Evolutionary conservation across 2,113 vertebrate species (phyloP).

Genomic region (Butorides virescens): DNA sequence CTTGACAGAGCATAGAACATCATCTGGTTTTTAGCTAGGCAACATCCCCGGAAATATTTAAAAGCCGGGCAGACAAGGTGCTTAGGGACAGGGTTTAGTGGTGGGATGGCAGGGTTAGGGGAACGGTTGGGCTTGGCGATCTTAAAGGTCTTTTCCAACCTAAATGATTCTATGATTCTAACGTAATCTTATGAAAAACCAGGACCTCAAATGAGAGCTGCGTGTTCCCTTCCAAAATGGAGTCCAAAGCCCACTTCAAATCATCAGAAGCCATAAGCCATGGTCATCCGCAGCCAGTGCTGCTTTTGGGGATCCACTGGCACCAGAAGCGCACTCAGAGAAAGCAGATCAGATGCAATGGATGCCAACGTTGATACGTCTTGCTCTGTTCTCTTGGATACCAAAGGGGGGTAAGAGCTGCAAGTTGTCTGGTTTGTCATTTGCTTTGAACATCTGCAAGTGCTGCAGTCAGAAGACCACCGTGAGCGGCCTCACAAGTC

Average conservation of each 20-base stretch:
- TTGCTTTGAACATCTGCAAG: not conserved
- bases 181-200: not conserved
- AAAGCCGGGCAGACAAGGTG: too few species aligned
- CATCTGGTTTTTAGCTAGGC: not conserved
- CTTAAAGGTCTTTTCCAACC: too few species aligned
- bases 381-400: not conserved
- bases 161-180: too few species aligned
- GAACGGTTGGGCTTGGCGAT: too few species aligned
- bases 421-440: not conserved
- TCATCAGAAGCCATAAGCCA: not conserved
- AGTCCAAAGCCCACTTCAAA: too few species aligned
- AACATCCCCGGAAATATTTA: not conserved
- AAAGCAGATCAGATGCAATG: not conserved
- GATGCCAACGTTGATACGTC: not conserved
- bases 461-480: not conserved
- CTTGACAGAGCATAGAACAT: not conserved
- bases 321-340: not conserved
- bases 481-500: fast-evolving
- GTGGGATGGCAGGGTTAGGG: too few species aligned
- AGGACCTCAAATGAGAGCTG: not conserved
- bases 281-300: fast-evolving
- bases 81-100: too few species aligned
- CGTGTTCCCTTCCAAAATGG: not conserved
- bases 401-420: not conserved
- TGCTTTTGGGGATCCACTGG: not conserved